Conservation (phyloP, 2,113 vertebrate genomes). For the Archocentrus centrarchus region DNA sequence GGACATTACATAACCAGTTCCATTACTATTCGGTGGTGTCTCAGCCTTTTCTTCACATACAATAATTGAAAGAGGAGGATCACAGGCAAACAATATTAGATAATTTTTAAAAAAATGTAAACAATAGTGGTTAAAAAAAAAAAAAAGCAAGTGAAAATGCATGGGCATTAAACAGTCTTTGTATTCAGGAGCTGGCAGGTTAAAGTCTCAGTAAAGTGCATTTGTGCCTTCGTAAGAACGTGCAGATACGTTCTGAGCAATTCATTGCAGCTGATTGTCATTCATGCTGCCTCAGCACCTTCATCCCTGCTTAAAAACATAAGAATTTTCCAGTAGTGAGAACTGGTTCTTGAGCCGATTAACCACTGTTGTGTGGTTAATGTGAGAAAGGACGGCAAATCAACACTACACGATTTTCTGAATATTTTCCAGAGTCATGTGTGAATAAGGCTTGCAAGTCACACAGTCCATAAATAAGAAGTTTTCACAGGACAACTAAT, state of each 20-base stretch:
- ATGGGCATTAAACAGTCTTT: not conserved
- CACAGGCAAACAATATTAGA: rapidly evolving
- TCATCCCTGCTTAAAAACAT: not conserved
- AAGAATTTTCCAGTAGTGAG: not conserved
- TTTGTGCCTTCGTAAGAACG: not conserved
- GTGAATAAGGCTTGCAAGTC: not conserved
- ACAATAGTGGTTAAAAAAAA: not conserved
- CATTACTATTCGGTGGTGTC: not conserved
- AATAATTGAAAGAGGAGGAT: not conserved
- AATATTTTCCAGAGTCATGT: too few relatives aligned
- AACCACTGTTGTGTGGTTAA: not conserved
- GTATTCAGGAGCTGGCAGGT: not conserved
- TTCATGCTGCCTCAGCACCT: not conserved
- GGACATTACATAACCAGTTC: not conserved
- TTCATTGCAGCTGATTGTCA: not conserved
- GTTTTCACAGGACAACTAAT: not conserved
- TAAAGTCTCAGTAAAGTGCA: not conserved
- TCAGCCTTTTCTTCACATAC: rapidly evolving
- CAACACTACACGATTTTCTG: not conserved
- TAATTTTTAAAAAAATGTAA: not conserved
- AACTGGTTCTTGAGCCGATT: not conserved
- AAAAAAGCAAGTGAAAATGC: not conserved
- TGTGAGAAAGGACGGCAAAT: not conserved
- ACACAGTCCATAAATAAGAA: not conserved
- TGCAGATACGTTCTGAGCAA: not conserved